phyloP scores from a whole-genome alignment of 2,797 vertebrate species.

The Triplophysa bombifrons region DNA sequence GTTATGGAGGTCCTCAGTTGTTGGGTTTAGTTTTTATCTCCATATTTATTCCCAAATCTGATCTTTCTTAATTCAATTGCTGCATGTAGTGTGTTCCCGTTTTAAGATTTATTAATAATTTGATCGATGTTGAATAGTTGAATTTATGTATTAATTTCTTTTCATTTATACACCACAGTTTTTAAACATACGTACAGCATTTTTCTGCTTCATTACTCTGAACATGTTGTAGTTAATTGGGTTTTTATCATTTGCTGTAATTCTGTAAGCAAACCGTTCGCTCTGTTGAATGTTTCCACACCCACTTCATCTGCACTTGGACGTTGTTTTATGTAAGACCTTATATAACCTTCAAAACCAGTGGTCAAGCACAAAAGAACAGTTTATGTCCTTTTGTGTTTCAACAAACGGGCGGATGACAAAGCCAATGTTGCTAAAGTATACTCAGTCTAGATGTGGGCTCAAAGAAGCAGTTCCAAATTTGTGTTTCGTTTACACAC shows the following conservation, averaged over 20 bases:
- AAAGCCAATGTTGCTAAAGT: background rate
- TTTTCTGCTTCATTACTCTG: background rate
- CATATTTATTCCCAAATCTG: background rate
- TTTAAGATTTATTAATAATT: background rate
- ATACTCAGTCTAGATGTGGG: background rate
- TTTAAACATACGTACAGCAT: background rate
- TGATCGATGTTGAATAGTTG: too few relatives aligned
- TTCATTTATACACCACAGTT: background rate
- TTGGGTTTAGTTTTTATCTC: background rate
- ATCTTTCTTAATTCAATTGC: background rate
- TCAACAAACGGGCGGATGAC: background rate
- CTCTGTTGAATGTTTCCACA: background rate
- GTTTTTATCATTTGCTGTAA: background rate
- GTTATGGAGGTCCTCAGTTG: background rate
- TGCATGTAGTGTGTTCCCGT: background rate
- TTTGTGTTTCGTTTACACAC: background rate
- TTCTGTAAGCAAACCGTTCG: background rate
- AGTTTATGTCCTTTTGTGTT: background rate
- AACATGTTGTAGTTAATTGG: background rate
- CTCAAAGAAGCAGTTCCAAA: background rate
- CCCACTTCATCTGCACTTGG: background rate
- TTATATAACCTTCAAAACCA: slow-evolving; percentile 25
- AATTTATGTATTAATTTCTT: background rate
- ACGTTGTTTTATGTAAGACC: background rate
- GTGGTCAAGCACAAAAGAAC: slow-evolving; percentile 1